Conservation (phyloP, 35 echinoderm and acorn worm species). For the Patiria miniata region DNA sequence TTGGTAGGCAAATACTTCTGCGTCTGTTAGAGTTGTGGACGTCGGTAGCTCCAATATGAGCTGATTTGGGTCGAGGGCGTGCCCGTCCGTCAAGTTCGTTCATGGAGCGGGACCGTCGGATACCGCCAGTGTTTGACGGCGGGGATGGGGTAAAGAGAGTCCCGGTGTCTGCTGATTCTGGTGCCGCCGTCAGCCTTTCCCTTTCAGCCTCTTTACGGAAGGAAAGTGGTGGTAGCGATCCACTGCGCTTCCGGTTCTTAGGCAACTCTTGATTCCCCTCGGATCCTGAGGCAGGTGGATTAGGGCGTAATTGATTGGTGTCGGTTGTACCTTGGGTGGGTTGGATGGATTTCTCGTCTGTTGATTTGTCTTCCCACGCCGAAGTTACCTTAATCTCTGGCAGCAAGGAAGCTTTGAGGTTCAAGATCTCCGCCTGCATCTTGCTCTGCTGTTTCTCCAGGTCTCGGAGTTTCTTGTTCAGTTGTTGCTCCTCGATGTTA, state of each 20-base stretch:
- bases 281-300: no score
- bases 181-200: not conserved
- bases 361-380: not conserved
- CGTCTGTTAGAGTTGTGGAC: not conserved
- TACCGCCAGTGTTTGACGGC: not conserved
- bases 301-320: not conserved
- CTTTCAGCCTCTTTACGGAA: not conserved
- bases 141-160: not conserved
- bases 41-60: not conserved
- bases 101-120: not conserved
- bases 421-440: not conserved
- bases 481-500: constrained; percentile 5
- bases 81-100: constrained; percentile 8
- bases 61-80: not conserved
- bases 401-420: not conserved
- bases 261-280: no score
- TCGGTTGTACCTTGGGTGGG: not conserved
- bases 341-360: not conserved
- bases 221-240: not conserved
- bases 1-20: not conserved
- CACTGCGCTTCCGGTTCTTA: not conserved
- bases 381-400: constrained; percentile 6
- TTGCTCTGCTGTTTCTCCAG: constrained; percentile 14
- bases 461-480: constrained; percentile 16
- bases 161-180: not conserved